phyloP scores from a whole-genome alignment of 92 coral and sea anemone species.

The Phenganax stokvisi region DNA sequence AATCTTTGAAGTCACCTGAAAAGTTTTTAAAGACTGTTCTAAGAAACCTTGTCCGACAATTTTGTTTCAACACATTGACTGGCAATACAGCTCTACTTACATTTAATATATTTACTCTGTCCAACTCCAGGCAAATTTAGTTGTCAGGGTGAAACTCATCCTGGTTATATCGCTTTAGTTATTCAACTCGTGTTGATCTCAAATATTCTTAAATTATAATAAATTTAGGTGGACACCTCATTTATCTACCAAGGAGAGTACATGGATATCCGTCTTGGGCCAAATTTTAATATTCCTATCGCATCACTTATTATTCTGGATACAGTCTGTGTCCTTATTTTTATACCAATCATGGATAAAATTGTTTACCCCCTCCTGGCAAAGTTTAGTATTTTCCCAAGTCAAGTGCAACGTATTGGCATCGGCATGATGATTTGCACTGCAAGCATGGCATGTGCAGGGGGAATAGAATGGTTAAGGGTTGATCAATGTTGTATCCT shows the following conservation, averaged over 20 bases:
- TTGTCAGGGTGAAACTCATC: too few relatives aligned
- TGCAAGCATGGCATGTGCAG: constrained; percentile 71
- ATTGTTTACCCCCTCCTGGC: constrained; percentile 68
- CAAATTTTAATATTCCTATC: constrained; percentile 48
- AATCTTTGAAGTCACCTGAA: too few relatives aligned
- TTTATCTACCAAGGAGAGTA: constrained; percentile 76
- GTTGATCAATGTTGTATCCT: constrained; percentile 17
- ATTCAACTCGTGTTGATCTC: too few relatives aligned
- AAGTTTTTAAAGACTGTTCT: too few relatives aligned
- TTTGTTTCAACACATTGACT: too few relatives aligned
- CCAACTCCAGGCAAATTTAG: too few relatives aligned
- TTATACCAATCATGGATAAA: constrained; percentile 81
- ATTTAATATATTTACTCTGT: too few relatives aligned
- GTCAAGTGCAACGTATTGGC: constrained; percentile 79
- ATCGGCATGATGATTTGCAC: constrained; percentile 82
- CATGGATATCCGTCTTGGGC: constrained; percentile 61
- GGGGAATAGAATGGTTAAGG: constrained; percentile 57
- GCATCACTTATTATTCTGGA: constrained; percentile 67
- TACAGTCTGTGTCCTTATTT: constrained; percentile 47
- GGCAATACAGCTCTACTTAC: too few relatives aligned
- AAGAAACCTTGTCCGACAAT: too few relatives aligned
- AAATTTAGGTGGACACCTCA: constrained; percentile 69
- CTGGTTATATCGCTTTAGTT: too few relatives aligned
- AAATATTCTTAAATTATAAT: not conserved
- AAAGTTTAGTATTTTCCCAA: constrained; percentile 51